Base-by-base conservation (phyloP, 2,113 vertebrate genomes). In the Nothobranchius kuhntae region DNA sequence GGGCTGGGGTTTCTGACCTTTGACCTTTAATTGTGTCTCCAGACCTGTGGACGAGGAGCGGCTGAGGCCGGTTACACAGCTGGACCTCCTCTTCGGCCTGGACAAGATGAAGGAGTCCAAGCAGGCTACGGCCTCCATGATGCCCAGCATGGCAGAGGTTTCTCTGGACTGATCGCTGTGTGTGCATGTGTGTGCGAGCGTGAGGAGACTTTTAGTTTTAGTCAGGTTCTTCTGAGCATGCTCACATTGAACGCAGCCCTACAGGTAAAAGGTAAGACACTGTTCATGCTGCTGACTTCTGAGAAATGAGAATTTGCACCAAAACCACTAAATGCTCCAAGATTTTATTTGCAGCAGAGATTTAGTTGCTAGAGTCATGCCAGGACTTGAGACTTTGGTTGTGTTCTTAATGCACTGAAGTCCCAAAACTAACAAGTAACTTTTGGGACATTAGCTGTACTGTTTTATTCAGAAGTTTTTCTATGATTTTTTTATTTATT, bases 41-140 rank as follows among this genome's bases (percentile, higher is more conserved):
- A 93, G 91, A 59, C 82, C 82, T 1, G 48, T 87, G 56, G 86
- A 87, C 14, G 85, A 92, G 73, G 87, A 89, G 13, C 76, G 76
- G 1, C 68, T 94, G 62, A 81, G 93, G 30, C 92, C 93, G 0
- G 85, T 94, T 36, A 92, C 93, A 12, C 93, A 95, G 73, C 84
- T 93, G 54, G 93, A 94, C 79, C 89, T 95, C 48, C 82, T 93
- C 46, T 91, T 95, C 4, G 92, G 92, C 42, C 78, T 94, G 56
- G 93, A 94, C 71, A 95, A 93, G 83, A 93, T 95, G 94, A 91
- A 77, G 58, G 92, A 94, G 44, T 91, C 93, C 3, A 93, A 91
- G 72, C 85, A 48, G 40, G 92, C 85, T 44, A 88, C 91, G 7
- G 79, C 46, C 30, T 64, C 52, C 21, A 67, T 73, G 76, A 47